A percentile compares a stretch with the other conserved stretches of the same genome.
Conservation (phyloP, 2,797 vertebrate species). For the Xiphophorus birchmanni region DNA sequence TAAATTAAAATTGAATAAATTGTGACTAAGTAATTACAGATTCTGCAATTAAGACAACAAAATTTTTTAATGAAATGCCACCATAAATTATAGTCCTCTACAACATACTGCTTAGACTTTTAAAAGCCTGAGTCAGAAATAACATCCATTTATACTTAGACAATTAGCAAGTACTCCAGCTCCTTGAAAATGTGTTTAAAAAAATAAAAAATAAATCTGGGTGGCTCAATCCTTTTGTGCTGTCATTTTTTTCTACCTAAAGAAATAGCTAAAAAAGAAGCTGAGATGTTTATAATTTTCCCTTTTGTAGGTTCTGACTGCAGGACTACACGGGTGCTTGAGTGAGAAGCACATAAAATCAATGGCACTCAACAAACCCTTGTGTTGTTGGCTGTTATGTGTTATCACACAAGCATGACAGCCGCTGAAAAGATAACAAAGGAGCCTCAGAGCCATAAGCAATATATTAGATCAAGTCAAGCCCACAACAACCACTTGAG, state of each 20-base stretch:
- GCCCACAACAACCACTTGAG: not conserved
- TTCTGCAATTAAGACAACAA: too few relatives aligned
- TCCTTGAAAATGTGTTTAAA: not conserved
- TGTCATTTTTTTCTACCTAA: not conserved
- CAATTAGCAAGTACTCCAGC: not conserved
- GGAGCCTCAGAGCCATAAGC: constrained; percentile 8
- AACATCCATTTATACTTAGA: not conserved
- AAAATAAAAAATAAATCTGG: not conserved
- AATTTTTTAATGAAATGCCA: too few relatives aligned
- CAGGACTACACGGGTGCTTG: constrained; percentile 3
- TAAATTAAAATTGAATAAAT: too few relatives aligned
- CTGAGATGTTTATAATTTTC: not conserved
- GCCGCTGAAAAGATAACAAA: constrained; percentile 21
- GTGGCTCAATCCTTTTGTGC: not conserved
- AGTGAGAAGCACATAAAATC: constrained; percentile 14
- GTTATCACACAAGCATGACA: constrained; percentile 20
- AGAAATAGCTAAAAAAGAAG: not conserved
- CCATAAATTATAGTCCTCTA: not conserved
- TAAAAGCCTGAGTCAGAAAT: not conserved
- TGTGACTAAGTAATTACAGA: too few relatives aligned
- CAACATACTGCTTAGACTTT: not conserved
- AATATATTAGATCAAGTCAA: constrained; percentile 1
- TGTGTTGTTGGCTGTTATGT: constrained; percentile 11
- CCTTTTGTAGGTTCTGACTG: constrained; percentile 4
- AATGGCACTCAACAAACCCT: constrained; percentile 15